phyloP scores from a whole-genome alignment of 2,797 vertebrate genomes.

The Oreortyx pictus region DNA sequence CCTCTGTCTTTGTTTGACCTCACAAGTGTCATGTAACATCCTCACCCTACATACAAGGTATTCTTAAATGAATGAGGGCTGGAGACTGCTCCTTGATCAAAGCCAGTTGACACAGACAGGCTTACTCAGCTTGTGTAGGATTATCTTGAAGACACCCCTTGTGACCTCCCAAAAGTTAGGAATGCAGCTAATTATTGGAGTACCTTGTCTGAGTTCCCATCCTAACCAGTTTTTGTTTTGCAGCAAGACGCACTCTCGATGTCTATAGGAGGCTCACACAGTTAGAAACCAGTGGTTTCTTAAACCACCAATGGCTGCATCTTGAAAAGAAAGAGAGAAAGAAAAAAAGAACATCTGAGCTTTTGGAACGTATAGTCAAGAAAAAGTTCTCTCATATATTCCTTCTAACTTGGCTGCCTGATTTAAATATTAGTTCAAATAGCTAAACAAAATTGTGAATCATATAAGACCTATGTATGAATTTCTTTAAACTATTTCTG shows the following conservation, averaged over 20 bases:
- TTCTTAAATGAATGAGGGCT: background rate
- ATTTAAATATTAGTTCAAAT: background rate
- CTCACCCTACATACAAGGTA: background rate
- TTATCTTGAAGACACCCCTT: background rate
- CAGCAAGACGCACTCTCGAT: background rate
- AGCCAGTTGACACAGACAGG: background rate
- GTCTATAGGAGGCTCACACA: background rate
- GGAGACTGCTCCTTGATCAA: background rate
- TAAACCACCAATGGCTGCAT: background rate
- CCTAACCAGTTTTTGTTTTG: background rate
- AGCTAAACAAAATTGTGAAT: background rate
- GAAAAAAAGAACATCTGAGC: background rate
- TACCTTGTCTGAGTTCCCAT: background rate
- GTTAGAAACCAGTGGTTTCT: background rate
- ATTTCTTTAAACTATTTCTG: background rate
- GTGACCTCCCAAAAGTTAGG: background rate
- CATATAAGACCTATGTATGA: background rate
- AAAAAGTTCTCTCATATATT: background rate
- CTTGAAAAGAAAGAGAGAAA: background rate
- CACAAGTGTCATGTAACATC: background rate
- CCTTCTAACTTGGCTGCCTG: background rate
- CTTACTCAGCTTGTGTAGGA: background rate
- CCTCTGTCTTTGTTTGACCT: background rate
- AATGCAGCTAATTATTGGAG: rapidly evolving
- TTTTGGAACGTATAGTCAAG: background rate